These are phyloP conservation scores for Caenorhabditis sp. DNA, from an alignment of 2,888 invertebrate species.

Conservation along the genomic window DNA sequence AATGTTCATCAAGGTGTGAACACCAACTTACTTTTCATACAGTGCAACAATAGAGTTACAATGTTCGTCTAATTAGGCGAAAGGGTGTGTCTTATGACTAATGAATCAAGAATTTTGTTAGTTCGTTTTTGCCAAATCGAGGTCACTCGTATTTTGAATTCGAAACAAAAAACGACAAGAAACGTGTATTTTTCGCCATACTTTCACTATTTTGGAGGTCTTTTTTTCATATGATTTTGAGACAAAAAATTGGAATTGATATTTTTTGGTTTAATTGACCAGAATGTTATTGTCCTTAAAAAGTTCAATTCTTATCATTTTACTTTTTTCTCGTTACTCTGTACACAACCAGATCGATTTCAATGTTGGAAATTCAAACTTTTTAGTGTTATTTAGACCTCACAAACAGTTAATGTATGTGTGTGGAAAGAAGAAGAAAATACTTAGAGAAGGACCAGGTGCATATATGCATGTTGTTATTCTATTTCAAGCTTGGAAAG, in stretches of 20 bases:
- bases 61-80: neutral
- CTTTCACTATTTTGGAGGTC: neutral
- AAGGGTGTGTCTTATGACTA: neutral
- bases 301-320: neutral
- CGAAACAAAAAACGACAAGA: neutral
- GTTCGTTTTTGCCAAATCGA: neutral
- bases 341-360: neutral
- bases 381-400: too few species aligned
- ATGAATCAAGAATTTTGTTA: neutral
- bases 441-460: neutral
- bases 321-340: neutral
- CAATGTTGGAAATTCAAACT: too few species aligned
- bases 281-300: neutral
- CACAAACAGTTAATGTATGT: neutral
- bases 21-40: neutral
- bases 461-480: neutral
- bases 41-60: neutral
- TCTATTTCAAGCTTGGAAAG: neutral
- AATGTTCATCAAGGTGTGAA: too few species aligned
- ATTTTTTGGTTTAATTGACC: neutral
- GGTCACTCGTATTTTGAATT: constrained; percentile 1
- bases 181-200: neutral
- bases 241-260: neutral
- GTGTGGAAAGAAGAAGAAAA: neutral
- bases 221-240: neutral